These are phyloP conservation scores for Euglossa dilemma DNA, from an alignment of 1,140 invertebrate species.

Conservation along the genomic window DNA sequence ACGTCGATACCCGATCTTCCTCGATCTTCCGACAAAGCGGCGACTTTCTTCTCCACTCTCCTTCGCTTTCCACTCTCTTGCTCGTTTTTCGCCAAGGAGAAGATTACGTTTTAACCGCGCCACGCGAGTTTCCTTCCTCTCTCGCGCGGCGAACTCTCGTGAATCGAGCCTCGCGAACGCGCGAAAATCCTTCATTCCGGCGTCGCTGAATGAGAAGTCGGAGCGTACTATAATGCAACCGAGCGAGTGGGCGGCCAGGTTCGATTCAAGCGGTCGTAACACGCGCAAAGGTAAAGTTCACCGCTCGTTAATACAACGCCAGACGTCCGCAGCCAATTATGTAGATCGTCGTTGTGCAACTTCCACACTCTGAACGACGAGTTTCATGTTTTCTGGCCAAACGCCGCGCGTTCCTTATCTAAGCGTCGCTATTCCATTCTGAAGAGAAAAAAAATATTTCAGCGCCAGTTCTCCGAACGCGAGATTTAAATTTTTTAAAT, in stretches of 20 bases:
- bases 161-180: background rate
- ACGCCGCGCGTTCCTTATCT: too few species aligned
- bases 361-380: background rate
- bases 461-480: too few species aligned
- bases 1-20: background rate
- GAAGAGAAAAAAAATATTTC: too few species aligned
- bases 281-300: slow-evolving; percentile 47
- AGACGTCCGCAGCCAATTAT: background rate
- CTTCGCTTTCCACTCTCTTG: background rate
- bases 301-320: slow-evolving; percentile 48
- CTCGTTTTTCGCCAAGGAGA: background rate
- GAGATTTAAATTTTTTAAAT: too few species aligned
- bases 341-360: slow-evolving; percentile 6
- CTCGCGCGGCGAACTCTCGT: background rate
- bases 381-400: background rate
- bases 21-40: background rate
- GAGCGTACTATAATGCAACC: slow-evolving; percentile 25
- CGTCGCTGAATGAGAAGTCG: slow-evolving; percentile 48
- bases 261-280: slow-evolving; percentile 43
- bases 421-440: too few species aligned
- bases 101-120: background rate
- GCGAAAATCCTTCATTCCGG: slow-evolving; percentile 5
- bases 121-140: background rate
- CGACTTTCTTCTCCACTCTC: background rate
- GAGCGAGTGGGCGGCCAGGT: slow-evolving; percentile 41